Evolutionary conservation across 2,888 invertebrate genomes (phyloP), one percentile per base, ranked within the genome.

Genomic region (Melieria crassipennis): DNA sequence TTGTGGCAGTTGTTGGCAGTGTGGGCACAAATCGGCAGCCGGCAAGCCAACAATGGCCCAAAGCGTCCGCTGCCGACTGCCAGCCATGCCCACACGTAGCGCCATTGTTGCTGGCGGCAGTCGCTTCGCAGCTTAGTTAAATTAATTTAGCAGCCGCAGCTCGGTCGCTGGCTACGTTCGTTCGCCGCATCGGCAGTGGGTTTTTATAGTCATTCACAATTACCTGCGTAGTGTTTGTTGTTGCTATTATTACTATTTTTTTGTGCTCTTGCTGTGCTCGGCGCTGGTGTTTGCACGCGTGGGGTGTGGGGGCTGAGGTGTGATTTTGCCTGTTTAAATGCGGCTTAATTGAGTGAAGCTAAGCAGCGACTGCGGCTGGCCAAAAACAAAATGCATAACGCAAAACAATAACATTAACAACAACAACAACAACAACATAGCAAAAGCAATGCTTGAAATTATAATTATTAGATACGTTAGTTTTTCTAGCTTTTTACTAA

Each of bases 301-400:
- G 30, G 30, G 30, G 30, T 30, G 30, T 30, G 45, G 61, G 52
- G 61, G 30, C 47, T 48, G 56, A 69, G 62, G 69, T 69, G 69
- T 62, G 55, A 69, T 55, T 69, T 46, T 10, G 62, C 56, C 52
- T 62, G 62, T 69, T 56, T 56, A 47, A 61, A 68, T 68, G 11
- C n/a, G 47, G 50, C 46, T 62, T 62, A 69, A 69, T 63, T 69
- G 47, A 55, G 56, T 56, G 47, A 46, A 45, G 42, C 7, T 10
- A 11, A 52, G 48, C 52, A 43, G 52, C 55, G 7, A n/a, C 42
- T 48, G 10, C 45, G 46, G 11, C 46, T 5, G 16, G 2, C 9
- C 11, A 30, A 30, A 10, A 63, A 11, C 63, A 47, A 43, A 66
- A 5, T 48, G 11, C 55, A 6, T 5, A n/a, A 13, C 42, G 7